These are phyloP conservation scores for Gallinago jamesoni DNA, from an alignment of 2,113 vertebrate genomes.

Conservation along the genomic window DNA sequence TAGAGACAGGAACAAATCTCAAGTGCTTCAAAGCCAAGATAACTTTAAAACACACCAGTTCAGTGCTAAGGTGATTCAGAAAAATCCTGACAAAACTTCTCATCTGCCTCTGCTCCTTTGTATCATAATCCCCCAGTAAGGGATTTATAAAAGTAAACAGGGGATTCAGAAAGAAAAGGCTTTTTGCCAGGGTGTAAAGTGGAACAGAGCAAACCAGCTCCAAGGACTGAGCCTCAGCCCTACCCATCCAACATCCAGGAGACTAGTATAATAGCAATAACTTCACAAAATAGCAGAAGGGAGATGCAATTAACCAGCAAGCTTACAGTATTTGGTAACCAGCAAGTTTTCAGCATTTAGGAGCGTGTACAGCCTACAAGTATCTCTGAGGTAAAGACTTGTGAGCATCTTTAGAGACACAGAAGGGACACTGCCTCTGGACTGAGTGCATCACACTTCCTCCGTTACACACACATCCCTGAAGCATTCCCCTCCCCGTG, in stretches of 20 bases:
- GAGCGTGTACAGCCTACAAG: neutral
- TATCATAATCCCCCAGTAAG: neutral
- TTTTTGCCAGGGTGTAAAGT: neutral
- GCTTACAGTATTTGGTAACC: neutral
- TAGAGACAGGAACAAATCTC: neutral
- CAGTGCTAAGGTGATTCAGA: neutral
- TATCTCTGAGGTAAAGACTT: neutral
- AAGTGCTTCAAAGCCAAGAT: neutral
- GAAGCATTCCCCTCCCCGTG: neutral
- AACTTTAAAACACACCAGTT: neutral
- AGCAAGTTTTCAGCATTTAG: neutral
- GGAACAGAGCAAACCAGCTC: neutral
- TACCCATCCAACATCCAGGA: neutral
- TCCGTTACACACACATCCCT: neutral
- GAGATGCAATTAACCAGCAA: neutral
- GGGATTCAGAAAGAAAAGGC: neutral
- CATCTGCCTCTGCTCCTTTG: neutral
- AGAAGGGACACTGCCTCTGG: neutral
- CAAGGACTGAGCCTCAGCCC: neutral
- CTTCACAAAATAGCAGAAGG: neutral
- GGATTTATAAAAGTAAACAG: neutral
- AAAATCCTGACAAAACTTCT: neutral
- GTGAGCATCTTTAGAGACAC: neutral
- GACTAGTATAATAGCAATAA: neutral
- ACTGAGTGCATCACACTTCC: neutral